Evolutionary conservation across 2,113 vertebrate species (phyloP).

Genomic region (Psittacara wagleri): DNA sequence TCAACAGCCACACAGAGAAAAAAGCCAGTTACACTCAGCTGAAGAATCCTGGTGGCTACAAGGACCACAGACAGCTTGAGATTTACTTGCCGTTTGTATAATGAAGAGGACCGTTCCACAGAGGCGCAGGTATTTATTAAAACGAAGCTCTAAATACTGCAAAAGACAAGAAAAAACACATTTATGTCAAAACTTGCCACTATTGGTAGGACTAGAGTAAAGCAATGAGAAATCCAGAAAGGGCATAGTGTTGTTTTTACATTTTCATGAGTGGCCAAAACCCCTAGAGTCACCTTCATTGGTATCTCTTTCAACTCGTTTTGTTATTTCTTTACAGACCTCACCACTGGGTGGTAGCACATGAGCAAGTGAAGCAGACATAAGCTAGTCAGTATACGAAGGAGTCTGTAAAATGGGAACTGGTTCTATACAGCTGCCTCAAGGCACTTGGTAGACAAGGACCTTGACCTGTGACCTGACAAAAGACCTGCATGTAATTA

Average conservation of each 20-base stretch:
- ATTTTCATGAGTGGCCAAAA: not conserved
- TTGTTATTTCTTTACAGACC: not conserved
- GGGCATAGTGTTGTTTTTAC: not conserved
- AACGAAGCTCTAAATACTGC: slow-evolving; percentile 91
- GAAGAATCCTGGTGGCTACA: rapidly evolving
- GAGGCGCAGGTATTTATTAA: slow-evolving; percentile 83
- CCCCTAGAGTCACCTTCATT: not conserved
- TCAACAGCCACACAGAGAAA: not conserved
- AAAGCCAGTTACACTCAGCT: not conserved
- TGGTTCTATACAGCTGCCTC: not conserved
- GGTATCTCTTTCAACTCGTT: not conserved
- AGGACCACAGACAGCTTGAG: not conserved
- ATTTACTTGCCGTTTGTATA: slow-evolving; percentile 85
- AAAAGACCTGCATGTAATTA: not conserved
- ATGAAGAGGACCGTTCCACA: slow-evolving; percentile 85
- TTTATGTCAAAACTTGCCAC: not conserved
- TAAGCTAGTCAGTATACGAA: not conserved
- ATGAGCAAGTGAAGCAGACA: not conserved
- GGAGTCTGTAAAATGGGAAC: not conserved
- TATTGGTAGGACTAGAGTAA: not conserved
- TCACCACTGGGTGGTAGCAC: not conserved
- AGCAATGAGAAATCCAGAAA: not conserved
- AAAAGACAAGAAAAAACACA: slow-evolving; percentile 29
- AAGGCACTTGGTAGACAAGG: not conserved
- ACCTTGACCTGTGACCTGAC: not conserved